Conservation (phyloP, 1,140 invertebrate genomes). For the Rhyacophila brunnea region DNA sequence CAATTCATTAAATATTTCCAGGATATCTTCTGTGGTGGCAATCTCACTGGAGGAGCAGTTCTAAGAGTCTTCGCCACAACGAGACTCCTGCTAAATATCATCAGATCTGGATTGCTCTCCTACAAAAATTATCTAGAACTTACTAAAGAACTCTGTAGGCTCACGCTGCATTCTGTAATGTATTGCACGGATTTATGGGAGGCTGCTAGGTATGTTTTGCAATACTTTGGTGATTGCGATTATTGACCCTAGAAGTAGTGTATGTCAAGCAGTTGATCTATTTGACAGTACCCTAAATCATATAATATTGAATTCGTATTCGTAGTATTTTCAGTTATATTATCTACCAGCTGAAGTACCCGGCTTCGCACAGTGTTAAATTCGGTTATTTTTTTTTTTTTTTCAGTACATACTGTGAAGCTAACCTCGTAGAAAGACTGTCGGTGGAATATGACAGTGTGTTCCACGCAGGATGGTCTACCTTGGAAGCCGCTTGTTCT, state of each 20-base stretch:
- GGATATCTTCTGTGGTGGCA: constrained; percentile 25
- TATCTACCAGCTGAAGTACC: too few relatives aligned
- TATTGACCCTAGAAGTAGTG: too few relatives aligned
- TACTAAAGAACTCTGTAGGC: constrained; percentile 29
- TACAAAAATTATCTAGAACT: constrained; percentile 31
- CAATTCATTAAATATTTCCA: constrained; percentile 10
- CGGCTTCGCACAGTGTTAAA: too few relatives aligned
- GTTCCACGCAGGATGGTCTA: constrained; percentile 25
- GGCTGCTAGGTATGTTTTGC: constrained; percentile 20
- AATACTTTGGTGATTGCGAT: too few relatives aligned
- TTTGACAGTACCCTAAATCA: too few relatives aligned
- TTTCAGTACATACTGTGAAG: constrained; percentile 25
- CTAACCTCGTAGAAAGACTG: constrained; percentile 20
- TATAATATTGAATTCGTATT: too few relatives aligned
- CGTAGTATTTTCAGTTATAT: too few relatives aligned
- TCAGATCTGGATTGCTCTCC: constrained; percentile 18
- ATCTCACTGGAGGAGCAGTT: constrained; percentile 22
- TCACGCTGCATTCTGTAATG: constrained; percentile 26
- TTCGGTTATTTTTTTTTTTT: background rate
- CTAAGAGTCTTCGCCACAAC: constrained; percentile 26
- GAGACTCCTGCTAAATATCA: constrained; percentile 18
- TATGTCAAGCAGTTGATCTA: too few relatives aligned
- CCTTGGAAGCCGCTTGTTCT: constrained; percentile 22
- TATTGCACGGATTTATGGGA: constrained; percentile 34
- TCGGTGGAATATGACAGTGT: constrained; percentile 26